Conservation (phyloP, 1,140 invertebrate genomes). For the Drosophila pallidifrons region DNA sequence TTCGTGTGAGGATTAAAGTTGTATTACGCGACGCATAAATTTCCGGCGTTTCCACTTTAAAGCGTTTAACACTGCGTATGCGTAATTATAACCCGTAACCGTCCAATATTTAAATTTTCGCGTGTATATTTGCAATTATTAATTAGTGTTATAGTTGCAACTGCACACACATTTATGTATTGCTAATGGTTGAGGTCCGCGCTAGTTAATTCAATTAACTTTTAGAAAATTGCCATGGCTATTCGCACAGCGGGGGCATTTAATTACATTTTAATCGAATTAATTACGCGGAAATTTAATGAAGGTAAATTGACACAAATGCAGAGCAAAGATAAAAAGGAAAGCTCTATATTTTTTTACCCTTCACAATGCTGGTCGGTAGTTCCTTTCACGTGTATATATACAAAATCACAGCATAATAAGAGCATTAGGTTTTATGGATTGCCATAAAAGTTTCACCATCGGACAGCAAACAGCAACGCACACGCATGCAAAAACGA, state of each 20-base stretch:
- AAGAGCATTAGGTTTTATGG: conserved; percentile 20
- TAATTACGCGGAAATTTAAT: conserved; percentile 40
- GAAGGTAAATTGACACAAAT: conserved; percentile 9
- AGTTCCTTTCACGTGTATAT: background rate
- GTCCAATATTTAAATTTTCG: background rate
- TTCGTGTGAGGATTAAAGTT: conserved; percentile 59
- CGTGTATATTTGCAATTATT: background rate
- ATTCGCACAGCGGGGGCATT: conserved; percentile 4
- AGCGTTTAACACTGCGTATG: conserved; percentile 57
- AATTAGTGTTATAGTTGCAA: background rate
- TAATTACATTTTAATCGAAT: conserved; percentile 52
- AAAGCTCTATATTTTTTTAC: too few relatives aligned
- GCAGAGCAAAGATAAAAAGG: background rate
- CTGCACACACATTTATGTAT: conserved; percentile 10
- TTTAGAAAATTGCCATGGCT: conserved; percentile 20
- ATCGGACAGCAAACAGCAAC: background rate
- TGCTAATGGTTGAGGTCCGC: background rate
- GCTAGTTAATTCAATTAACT: conserved; percentile 39
- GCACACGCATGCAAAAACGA: conserved; percentile 21
- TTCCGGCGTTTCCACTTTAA: conserved; percentile 49
- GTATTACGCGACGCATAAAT: conserved; percentile 64
- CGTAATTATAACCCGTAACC: conserved; percentile 41
- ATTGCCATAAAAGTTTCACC: conserved; percentile 29
- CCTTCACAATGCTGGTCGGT: background rate
- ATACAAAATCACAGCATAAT: conserved; percentile 34